phyloP scores from a whole-genome alignment of 2,113 vertebrate species.

The mouse (Mus musculus) region DNA sequence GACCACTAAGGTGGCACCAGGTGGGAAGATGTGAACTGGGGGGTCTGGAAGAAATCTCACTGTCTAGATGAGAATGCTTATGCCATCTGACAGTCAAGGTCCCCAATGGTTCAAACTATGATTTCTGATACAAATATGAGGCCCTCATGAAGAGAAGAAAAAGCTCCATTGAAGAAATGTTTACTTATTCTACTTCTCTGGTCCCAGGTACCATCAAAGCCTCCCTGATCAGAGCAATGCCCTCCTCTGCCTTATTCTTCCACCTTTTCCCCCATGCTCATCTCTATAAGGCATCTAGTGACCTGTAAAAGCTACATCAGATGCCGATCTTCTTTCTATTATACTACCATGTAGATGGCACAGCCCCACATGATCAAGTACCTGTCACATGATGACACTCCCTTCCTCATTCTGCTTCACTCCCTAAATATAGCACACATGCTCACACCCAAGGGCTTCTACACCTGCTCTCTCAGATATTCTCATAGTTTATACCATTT shows the following conservation, averaged over 20 bases:
- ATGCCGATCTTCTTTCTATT: neutral
- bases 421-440: neutral
- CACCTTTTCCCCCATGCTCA: fast-evolving
- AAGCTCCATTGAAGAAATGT: neutral
- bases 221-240: fast-evolving
- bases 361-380: fast-evolving
- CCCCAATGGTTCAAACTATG: neutral
- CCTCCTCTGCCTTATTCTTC: neutral
- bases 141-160: neutral
- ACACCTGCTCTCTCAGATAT: neutral
- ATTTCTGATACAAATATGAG: neutral
- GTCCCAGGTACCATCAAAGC: neutral
- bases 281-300: neutral
- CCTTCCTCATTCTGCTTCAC: neutral
- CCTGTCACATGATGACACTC: neutral
- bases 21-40: neutral
- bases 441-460: neutral
- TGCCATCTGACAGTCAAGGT: neutral
- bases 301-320: neutral
- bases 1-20: neutral
- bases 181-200: too few relatives aligned
- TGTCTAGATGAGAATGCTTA: neutral
- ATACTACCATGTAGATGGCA: neutral
- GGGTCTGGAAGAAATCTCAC: neutral
- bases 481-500: neutral